Conservation (phyloP, 1,140 invertebrate species). For the Neoseiulus cucumeris region DNA sequence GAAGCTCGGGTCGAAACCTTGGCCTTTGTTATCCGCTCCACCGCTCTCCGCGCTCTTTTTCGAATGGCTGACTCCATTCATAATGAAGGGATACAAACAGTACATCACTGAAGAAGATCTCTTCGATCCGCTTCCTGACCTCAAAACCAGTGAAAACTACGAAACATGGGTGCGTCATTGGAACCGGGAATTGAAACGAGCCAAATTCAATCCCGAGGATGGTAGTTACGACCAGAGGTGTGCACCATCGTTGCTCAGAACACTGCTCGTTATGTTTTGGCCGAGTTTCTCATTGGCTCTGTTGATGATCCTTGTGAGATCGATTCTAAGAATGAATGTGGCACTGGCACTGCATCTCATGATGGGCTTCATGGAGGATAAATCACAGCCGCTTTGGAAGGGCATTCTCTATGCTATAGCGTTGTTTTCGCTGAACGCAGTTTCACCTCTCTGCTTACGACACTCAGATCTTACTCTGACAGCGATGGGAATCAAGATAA, state of each 20-base stretch:
- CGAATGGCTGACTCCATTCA: not conserved
- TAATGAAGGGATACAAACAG: not conserved
- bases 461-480: not conserved
- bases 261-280: not conserved
- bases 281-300: not conserved
- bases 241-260: not conserved
- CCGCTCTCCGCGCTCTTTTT: not conserved
- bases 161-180: not conserved
- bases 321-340: not conserved
- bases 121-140: not conserved
- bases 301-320: not conserved
- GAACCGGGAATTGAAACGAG: not conserved
- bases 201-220: not conserved
- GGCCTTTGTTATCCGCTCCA: not conserved
- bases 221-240: not conserved
- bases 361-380: not conserved
- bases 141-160: not conserved
- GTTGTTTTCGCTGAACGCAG: conserved; percentile 22
- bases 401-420: conserved; percentile 56
- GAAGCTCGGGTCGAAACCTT: not conserved
- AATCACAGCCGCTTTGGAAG: conserved; percentile 46
- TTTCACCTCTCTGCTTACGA: conserved; percentile 31
- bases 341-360: not conserved
- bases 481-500: not conserved
- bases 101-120: not conserved